Evolutionary conservation across 2,888 invertebrate species (phyloP).

Genomic region (Leptopterna dolabrata): DNA sequence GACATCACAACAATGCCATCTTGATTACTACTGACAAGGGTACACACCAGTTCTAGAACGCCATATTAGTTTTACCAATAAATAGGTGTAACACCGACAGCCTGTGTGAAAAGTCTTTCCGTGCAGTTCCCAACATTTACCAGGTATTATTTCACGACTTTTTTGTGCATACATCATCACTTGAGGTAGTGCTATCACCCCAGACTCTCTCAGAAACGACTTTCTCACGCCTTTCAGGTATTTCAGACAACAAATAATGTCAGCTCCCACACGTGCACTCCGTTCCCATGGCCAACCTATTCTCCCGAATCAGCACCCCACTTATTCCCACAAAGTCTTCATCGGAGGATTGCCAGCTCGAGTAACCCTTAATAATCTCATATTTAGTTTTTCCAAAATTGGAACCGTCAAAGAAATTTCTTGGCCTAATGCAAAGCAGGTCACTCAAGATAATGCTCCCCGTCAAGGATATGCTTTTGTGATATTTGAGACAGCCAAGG

Average conservation of each 20-base stretch:
- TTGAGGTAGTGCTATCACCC: background rate
- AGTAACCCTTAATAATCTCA: background rate
- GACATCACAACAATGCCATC: background rate
- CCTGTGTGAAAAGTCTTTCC: background rate
- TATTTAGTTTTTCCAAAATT: background rate
- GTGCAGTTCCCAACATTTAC: background rate
- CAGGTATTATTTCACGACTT: background rate
- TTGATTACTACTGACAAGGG: background rate
- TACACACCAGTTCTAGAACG: background rate
- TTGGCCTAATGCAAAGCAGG: background rate
- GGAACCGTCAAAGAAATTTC: background rate
- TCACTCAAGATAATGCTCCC: background rate
- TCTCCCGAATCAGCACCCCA: background rate
- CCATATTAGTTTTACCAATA: background rate
- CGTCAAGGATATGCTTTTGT: slow-evolving; percentile 38
- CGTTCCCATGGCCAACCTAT: background rate
- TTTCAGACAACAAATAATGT: background rate
- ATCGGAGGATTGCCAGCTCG: slow-evolving; percentile 26
- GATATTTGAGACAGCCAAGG: background rate
- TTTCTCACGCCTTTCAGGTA: background rate
- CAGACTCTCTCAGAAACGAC: background rate
- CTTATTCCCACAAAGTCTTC: slow-evolving; percentile 31
- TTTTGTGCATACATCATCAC: background rate
- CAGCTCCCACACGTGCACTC: background rate
- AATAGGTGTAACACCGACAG: background rate